phyloP scores from a whole-genome alignment of 2,888 invertebrate species.

The Ditylenchus weischeri region DNA sequence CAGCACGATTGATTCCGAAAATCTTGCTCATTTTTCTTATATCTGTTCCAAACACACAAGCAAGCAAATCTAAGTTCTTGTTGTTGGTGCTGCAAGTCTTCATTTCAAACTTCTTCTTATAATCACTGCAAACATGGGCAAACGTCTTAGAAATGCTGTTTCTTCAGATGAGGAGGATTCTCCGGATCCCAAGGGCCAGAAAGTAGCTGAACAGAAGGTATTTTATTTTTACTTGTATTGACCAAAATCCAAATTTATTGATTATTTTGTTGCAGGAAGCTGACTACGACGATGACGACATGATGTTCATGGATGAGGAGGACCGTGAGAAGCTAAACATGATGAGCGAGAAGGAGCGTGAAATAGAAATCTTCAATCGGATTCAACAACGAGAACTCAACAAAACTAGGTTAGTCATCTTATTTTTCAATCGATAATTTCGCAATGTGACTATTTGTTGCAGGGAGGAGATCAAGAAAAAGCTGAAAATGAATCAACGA shows the following conservation, averaged over 20 bases:
- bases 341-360: conserved; percentile 92
- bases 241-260: neutral
- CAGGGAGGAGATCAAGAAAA: conserved; percentile 27
- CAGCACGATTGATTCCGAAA: too few relatives aligned
- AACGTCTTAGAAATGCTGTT: conserved; percentile 11
- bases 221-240: neutral
- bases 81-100: too few relatives aligned
- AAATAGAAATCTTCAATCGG: conserved; percentile 92
- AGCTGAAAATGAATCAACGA: conserved; percentile 19
- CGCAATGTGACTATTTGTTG: neutral
- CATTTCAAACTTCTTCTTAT: too few relatives aligned
- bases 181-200: conserved; percentile 5
- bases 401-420: conserved; percentile 67
- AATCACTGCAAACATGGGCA: neutral
- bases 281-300: conserved; percentile 85
- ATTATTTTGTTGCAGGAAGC: conserved; percentile 69
- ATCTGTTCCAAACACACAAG: too few relatives aligned
- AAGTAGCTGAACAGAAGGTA: conserved; percentile 14
- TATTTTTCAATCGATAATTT: conserved; percentile 2
- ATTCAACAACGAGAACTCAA: conserved; percentile 88
- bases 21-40: too few relatives aligned
- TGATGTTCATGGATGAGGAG: conserved; percentile 81
- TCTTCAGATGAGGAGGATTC: conserved; percentile 21
- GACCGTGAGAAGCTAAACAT: conserved; percentile 83
- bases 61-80: too few relatives aligned